phyloP scores from a whole-genome alignment of 2,113 vertebrate species.

The Stercorarius parasiticus region DNA sequence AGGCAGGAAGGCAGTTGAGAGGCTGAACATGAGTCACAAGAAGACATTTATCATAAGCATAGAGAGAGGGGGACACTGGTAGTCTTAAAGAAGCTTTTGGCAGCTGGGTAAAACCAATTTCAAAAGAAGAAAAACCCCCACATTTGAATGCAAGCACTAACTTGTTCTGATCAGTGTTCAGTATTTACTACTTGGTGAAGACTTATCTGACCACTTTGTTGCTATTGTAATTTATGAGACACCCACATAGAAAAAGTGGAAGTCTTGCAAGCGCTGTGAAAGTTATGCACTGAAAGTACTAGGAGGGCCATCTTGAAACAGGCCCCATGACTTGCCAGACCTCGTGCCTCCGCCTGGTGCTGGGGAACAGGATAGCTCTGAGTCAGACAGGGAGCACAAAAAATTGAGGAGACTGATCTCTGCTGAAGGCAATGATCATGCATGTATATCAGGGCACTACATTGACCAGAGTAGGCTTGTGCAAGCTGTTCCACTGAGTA shows the following conservation, averaged over 20 bases:
- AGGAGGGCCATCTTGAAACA: neutral
- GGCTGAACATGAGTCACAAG: neutral
- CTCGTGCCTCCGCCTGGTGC: neutral
- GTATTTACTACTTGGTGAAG: neutral
- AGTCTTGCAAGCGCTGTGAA: neutral
- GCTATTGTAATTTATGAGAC: neutral
- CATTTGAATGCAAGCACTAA: neutral
- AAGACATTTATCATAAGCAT: neutral
- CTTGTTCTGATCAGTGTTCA: neutral
- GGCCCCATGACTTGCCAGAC: neutral
- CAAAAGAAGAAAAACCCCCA: neutral
- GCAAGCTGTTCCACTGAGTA: neutral
- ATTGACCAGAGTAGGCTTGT: neutral
- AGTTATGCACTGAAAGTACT: neutral
- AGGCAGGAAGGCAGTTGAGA: constrained; percentile 2
- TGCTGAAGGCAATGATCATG: neutral
- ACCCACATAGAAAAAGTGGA: neutral
- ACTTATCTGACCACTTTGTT: neutral
- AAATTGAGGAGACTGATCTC: neutral
- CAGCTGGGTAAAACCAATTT: neutral
- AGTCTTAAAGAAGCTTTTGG: neutral
- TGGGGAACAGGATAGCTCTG: neutral
- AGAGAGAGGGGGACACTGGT: neutral
- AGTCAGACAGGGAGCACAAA: neutral
- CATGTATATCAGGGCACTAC: accelerated